Percentiles rank a stretch among this genome's conserved stretches.
Evolutionary conservation across 2,113 vertebrate genomes (phyloP).

Genomic region (Coregonus clupeaformis): DNA sequence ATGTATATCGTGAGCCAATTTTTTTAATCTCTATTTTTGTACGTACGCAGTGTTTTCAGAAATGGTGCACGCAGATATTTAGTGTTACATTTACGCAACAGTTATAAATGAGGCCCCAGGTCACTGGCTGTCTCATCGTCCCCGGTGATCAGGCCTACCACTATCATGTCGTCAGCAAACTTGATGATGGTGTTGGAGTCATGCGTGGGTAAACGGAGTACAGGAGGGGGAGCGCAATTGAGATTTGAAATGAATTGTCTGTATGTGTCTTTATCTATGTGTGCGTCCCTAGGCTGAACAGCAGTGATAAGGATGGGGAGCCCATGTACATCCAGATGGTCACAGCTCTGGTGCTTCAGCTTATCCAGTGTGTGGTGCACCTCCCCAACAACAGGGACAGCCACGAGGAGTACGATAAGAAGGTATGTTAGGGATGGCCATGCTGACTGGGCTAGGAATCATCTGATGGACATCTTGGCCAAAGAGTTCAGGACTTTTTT

Average conservation of each 20-base stretch:
- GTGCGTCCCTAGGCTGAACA: conserved; percentile 83
- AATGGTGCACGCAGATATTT: too few relatives aligned
- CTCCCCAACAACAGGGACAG: conserved; percentile 86
- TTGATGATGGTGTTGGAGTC: too few relatives aligned
- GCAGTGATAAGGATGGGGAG: conserved; percentile 94
- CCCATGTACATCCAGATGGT: conserved; percentile 99
- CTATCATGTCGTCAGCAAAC: too few relatives aligned
- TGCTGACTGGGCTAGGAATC: too few relatives aligned
- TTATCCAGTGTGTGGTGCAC: conserved; percentile 98
- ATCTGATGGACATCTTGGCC: neutral
- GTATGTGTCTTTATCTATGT: neutral
- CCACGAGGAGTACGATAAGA: conserved; percentile 86
- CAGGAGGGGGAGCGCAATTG: neutral
- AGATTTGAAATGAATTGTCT: neutral
- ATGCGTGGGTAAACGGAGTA: too few relatives aligned
- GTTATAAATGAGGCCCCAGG: too few relatives aligned
- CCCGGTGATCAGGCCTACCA: too few relatives aligned
- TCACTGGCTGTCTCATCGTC: too few relatives aligned
- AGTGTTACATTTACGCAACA: too few relatives aligned
- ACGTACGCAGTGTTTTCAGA: too few relatives aligned
- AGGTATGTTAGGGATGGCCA: conserved; percentile 70
- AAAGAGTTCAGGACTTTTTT: neutral
- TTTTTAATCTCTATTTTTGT: too few relatives aligned
- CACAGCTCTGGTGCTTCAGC: conserved; percentile 93
- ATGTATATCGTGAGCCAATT: too few relatives aligned